A percentile compares a stretch with the other conserved stretches of the same genome.
These are phyloP conservation scores for Ormyrus thymus DNA, from an alignment of 2,888 invertebrate genomes.

Conservation along the genomic window DNA sequence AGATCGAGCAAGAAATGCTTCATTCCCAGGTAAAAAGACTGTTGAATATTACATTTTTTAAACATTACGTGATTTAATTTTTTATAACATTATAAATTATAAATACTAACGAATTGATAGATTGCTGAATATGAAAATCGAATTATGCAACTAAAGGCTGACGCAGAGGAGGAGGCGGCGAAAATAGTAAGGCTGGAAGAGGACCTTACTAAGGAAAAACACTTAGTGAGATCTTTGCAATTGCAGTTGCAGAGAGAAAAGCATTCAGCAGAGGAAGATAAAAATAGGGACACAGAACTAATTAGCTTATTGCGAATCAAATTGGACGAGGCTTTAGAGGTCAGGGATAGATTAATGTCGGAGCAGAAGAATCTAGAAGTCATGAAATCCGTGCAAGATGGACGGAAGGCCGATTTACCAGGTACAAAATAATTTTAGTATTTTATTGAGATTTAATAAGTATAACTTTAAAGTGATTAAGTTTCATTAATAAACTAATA, in stretches of 20 bases:
- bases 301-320: conserved; percentile 67
- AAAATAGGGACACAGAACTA: conserved; percentile 64
- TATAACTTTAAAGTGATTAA: too few species aligned
- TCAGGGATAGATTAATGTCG: conserved; percentile 76
- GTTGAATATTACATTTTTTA: too few species aligned
- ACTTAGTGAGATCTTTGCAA: conserved; percentile 64
- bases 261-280: conserved; percentile 59
- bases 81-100: too few species aligned
- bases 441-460: background rate
- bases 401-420: conserved; percentile 56
- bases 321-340: conserved; percentile 80
- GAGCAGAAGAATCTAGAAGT: conserved; percentile 76
- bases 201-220: conserved; percentile 66
- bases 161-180: conserved; percentile 67
- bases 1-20: conserved; percentile 68
- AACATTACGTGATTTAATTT: too few species aligned
- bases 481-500: too few species aligned
- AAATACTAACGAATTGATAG: conserved; percentile 7
- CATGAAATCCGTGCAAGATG: conserved; percentile 62
- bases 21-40: conserved; percentile 63
- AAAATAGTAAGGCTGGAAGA: conserved; percentile 65
- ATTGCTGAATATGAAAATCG: conserved; percentile 68
- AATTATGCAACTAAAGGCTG: conserved; percentile 68
- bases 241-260: conserved; percentile 65
- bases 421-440: conserved; percentile 26